These are phyloP conservation scores for Cantharis rufa DNA, from an alignment of 2,888 invertebrate genomes.

Conservation along the genomic window DNA sequence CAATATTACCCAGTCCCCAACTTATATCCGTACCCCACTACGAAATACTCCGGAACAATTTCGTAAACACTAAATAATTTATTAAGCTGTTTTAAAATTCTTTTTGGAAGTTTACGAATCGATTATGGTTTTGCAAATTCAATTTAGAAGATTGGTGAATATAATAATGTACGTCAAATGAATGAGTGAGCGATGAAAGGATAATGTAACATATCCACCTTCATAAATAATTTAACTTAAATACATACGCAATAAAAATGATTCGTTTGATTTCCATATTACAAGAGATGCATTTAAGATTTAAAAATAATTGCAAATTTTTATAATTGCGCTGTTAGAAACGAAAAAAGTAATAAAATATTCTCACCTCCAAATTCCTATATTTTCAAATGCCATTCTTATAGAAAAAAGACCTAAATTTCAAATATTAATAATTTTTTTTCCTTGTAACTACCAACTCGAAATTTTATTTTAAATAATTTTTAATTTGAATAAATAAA, in stretches of 20 bases:
- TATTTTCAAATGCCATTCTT: no score
- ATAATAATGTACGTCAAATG: background rate
- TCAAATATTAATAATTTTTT: no score
- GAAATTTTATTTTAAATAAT: no score
- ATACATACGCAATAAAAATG: background rate
- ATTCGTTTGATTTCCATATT: background rate
- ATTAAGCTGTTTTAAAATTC: background rate
- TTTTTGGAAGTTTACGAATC: background rate
- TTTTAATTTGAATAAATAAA: no score
- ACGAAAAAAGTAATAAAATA: no score
- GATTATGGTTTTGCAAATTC: background rate
- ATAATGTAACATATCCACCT: background rate
- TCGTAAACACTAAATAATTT: background rate
- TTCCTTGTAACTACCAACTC: no score
- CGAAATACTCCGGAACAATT: constrained; percentile 3
- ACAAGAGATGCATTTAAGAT: background rate
- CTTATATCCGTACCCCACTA: constrained; percentile 13
- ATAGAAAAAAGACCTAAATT: no score
- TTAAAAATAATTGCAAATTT: no score
- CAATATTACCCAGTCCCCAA: constrained; percentile 8
- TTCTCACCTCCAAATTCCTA: no score
- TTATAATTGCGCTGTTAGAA: no score
- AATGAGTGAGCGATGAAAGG: background rate
- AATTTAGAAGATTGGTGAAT: background rate
- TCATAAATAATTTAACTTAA: background rate